Conservation (phyloP, 2,888 invertebrate species). For the Prosopocoilus inquinatus region DNA sequence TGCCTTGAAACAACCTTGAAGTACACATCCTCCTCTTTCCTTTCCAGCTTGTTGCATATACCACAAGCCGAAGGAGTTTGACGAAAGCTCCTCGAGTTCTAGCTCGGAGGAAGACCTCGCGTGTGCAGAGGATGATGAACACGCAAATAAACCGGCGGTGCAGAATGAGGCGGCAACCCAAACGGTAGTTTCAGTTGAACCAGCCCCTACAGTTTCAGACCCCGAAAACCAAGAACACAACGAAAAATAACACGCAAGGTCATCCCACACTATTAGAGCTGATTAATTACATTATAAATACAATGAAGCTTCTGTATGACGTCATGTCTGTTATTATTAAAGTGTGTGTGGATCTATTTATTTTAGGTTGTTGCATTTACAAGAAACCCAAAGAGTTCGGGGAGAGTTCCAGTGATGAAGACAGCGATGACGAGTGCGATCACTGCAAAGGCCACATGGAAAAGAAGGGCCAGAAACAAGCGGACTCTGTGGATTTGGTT, state of each 20-base stretch:
- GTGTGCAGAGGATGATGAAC: slow-evolving; percentile 81
- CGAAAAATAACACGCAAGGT: too few relatives aligned
- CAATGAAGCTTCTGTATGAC: not conserved
- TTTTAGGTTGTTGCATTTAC: slow-evolving; percentile 88
- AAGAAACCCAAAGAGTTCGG: slow-evolving; percentile 86
- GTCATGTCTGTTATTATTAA: not conserved
- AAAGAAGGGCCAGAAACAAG: slow-evolving; percentile 43
- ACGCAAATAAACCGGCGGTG: slow-evolving; percentile 49
- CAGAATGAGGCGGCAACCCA: too few relatives aligned
- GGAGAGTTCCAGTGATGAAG: slow-evolving; percentile 82
- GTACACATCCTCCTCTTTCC: not conserved
- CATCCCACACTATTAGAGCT: too few relatives aligned
- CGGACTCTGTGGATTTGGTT: too few relatives aligned
- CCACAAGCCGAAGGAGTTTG: slow-evolving; percentile 84
- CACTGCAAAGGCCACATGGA: slow-evolving; percentile 84
- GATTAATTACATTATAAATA: too few relatives aligned
- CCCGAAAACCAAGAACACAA: too few relatives aligned
- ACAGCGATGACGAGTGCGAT: slow-evolving; percentile 82
- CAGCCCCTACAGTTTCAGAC: too few relatives aligned
- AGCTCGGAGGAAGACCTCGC: slow-evolving; percentile 79
- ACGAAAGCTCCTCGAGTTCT: slow-evolving; percentile 82
- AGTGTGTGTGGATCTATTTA: slow-evolving; percentile 1
- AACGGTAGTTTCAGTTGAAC: too few relatives aligned
- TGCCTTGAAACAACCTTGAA: too few relatives aligned
- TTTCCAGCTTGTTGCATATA: slow-evolving; percentile 88